Base-by-base conservation (phyloP, 2,797 vertebrate genomes). In the Sebastes matsubarae region DNA sequence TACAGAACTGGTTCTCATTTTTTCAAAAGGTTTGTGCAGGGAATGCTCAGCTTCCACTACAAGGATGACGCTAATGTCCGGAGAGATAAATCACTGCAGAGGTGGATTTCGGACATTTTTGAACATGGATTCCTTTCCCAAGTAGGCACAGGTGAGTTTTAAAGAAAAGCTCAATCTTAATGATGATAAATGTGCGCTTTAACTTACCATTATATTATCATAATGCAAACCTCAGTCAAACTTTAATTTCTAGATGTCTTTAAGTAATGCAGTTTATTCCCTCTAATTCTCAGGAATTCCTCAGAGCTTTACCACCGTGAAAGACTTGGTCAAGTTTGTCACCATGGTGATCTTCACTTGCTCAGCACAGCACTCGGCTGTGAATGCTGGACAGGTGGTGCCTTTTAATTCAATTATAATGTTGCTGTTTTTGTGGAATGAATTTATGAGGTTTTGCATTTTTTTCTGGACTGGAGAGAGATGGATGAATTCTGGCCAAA, bases 301-400 rank as follows among this genome's bases (percentile, higher is more conserved):
- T 4, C 50, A 81, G 36, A 64, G 0, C 13, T 87, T 94, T 5
- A 57, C 11, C 22, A 78, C 68, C 0, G 64, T 92, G 66, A 8
- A 6, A 5, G 77, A 92, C 55, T 25, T 93, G 72, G 34, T 90
- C 38, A 92, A 88, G 74, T 94, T 92, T 78, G 77, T 92, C 71
- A 92, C 93, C 73, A 93, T 94, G 93, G 90, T 90, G 73, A 93
- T 93, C 22, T 93, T 93, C 82, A 93, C 83, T 1, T 30, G 75
- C 73, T 92, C 93, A 16, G 70, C 1, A 24, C 90, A 93, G 68
- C 93, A 93, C 63, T 25, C 88, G 7, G 86, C 93, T 7, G 89
- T 94, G 20, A 94, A 93, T 71, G 0, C 0, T 79, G 93, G 92
- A 87, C 94, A 94, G 92, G 93, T 95, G 38, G 59, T 8, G 50